Evolutionary conservation across 2,113 vertebrate genomes (phyloP).

Genomic region (Hypocryptadius cinnamomeus): DNA sequence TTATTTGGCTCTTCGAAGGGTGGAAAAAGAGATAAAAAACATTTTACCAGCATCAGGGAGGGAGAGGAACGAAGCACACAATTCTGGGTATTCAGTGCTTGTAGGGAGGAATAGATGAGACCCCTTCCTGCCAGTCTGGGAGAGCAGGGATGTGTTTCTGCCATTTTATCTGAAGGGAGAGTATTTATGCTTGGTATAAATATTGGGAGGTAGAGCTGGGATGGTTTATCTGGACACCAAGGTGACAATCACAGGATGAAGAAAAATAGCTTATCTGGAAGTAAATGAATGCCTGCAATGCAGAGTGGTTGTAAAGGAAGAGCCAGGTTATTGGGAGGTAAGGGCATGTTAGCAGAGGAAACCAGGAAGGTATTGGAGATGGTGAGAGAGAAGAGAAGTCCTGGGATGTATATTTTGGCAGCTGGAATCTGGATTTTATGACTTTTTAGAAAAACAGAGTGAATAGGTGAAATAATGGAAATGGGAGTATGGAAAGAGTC

Average conservation of each 20-base stretch:
- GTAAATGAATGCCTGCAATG: background rate
- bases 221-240: background rate
- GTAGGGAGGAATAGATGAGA: background rate
- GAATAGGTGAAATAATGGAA: background rate
- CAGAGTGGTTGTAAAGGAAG: background rate
- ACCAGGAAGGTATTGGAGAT: background rate
- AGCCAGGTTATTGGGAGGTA: background rate
- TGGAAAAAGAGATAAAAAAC: background rate
- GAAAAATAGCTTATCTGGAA: background rate
- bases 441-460: background rate
- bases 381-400: background rate
- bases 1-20: background rate
- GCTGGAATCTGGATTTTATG: background rate
- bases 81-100: background rate
- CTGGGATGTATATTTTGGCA: background rate
- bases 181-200: background rate
- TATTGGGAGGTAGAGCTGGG: background rate
- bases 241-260: background rate
- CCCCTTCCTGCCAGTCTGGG: background rate
- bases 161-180: background rate
- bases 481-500: background rate
- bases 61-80: background rate
- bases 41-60: background rate
- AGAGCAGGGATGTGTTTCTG: background rate
- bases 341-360: background rate